Conservation (phyloP, 2,113 vertebrate genomes). For the Ochotona curzoniae region DNA sequence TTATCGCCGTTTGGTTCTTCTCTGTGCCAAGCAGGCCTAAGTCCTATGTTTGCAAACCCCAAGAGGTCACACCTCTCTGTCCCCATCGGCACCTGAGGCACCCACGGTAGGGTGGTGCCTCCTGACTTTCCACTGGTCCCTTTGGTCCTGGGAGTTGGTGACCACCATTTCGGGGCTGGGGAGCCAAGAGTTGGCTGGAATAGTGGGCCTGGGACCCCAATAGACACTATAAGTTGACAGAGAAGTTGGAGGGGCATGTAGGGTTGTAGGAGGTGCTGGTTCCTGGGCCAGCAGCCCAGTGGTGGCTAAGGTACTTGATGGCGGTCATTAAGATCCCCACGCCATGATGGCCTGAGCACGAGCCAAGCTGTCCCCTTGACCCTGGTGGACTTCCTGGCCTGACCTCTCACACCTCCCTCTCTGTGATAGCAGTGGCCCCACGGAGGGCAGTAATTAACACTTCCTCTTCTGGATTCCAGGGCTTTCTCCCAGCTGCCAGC, state of each 20-base stretch:
- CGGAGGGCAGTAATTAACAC: not conserved
- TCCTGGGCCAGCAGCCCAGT: not conserved
- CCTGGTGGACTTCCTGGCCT: conserved; percentile 25
- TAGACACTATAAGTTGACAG: not conserved
- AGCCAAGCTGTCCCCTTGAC: not conserved
- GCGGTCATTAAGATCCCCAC: not conserved
- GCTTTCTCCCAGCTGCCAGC: not conserved
- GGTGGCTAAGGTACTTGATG: not conserved
- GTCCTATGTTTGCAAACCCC: not conserved
- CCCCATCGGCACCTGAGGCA: not conserved
- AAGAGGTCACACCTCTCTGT: not conserved
- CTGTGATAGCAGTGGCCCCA: not conserved
- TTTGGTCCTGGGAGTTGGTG: not conserved
- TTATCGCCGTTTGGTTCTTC: not conserved
- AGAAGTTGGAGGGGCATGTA: no score
- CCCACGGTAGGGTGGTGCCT: not conserved
- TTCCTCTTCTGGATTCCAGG: conserved; percentile 12
- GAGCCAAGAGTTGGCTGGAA: not conserved
- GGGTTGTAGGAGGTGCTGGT: not conserved
- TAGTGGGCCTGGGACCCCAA: not conserved
- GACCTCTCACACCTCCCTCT: not conserved
- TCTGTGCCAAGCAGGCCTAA: not conserved
- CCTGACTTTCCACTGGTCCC: not conserved
- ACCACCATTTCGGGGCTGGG: not conserved
- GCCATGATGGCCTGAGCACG: not conserved